Percentiles rank a stretch among this genome's conserved stretches.
Conservation (phyloP, 2,888 invertebrate species). For the Aleiodes leptofemur region DNA sequence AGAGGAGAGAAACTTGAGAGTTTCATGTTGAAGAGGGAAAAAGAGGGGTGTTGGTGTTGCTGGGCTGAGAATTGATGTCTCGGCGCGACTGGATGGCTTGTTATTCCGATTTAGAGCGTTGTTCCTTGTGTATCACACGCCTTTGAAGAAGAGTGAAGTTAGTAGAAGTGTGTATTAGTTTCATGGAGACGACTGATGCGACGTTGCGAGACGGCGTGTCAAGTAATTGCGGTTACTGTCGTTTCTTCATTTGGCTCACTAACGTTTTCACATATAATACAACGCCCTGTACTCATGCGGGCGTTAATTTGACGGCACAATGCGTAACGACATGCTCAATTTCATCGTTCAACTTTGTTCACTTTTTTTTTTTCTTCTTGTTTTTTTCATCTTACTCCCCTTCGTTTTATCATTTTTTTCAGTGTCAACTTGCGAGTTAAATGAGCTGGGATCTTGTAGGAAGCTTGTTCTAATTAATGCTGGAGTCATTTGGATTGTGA, state of each 20-base stretch:
- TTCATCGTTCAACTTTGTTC: conserved; percentile 63
- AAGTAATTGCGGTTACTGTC: conserved; percentile 68
- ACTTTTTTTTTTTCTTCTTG: conserved; percentile 52
- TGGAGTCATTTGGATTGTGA: too few species aligned
- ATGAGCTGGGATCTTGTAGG: neutral
- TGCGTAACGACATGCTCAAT: conserved; percentile 69
- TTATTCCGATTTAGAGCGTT: conserved; percentile 69
- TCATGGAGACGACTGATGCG: conserved; percentile 26
- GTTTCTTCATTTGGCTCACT: conserved; percentile 41
- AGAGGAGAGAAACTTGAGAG: neutral
- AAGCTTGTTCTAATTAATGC: neutral
- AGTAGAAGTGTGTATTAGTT: conserved; percentile 33
- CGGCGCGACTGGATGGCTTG: conserved; percentile 65
- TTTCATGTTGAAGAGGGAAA: neutral
- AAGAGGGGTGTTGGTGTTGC: neutral
- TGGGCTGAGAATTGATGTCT: conserved; percentile 64
- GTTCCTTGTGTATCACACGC: conserved; percentile 49
- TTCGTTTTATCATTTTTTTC: conserved; percentile 16
- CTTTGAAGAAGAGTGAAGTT: conserved; percentile 41
- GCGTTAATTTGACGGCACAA: conserved; percentile 71
- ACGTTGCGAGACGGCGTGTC: conserved; percentile 58
- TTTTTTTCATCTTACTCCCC: conserved; percentile 46
- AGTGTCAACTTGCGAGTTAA: too few species aligned
- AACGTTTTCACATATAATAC: conserved; percentile 35
- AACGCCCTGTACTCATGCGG: conserved; percentile 49